Percentiles rank a stretch among this genome's conserved stretches.
Evolutionary conservation across 2,888 invertebrate genomes (phyloP).

Genomic region (Amphipyra berbera): DNA sequence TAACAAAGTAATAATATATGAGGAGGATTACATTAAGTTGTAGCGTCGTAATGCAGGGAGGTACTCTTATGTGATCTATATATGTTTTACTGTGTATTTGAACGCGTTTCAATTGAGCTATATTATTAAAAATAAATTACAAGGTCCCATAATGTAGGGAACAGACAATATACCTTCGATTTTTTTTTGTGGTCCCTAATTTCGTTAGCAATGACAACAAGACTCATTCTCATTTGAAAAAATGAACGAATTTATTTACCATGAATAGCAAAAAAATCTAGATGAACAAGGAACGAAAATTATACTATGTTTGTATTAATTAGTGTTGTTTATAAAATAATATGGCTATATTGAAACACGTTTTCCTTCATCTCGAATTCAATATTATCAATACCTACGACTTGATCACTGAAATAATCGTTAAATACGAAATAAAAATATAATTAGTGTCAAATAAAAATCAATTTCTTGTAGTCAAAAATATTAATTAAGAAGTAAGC

Average conservation of each 20-base stretch:
- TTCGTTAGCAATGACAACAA: neutral
- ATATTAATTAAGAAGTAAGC: conserved; percentile 31
- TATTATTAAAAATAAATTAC: neutral
- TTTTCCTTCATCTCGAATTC: conserved; percentile 33
- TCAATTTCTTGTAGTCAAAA: conserved; percentile 56
- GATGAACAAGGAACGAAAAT: too few species aligned
- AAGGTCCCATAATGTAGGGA: too few species aligned
- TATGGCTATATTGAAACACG: conserved; percentile 22
- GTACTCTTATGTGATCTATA: conserved; percentile 45
- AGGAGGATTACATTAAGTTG: conserved; percentile 37
- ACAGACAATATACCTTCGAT: too few species aligned
- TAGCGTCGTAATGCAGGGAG: conserved; percentile 46
- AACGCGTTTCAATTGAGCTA: conserved; percentile 35
- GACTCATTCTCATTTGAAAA: too few species aligned
- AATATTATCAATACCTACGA: conserved; percentile 6
- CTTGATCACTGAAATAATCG: conserved; percentile 53
- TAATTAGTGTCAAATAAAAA: conserved; percentile 53
- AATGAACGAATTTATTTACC: too few species aligned
- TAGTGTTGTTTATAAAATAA: neutral
- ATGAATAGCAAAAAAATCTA: too few species aligned
- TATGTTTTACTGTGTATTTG: conserved; percentile 41
- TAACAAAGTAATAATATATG: conserved; percentile 55
- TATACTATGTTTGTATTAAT: too few species aligned
- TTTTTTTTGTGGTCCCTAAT: neutral
- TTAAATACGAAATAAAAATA: conserved; percentile 33